phyloP scores from a whole-genome alignment of 35 echinoderm and acorn worm genomes.

The Hemicentrotus pulcherrimus region DNA sequence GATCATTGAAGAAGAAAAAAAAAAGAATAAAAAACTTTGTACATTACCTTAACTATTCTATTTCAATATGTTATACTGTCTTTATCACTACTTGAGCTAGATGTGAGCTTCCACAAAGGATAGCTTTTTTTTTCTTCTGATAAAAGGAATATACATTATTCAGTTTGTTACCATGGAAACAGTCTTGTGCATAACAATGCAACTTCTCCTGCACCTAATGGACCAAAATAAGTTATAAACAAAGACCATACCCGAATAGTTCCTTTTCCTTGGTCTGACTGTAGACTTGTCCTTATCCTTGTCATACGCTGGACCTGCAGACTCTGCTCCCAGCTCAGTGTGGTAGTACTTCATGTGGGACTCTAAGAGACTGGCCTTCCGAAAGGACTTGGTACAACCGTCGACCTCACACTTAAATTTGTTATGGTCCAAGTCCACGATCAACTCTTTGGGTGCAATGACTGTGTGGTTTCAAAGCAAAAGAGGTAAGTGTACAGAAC shows the following conservation, averaged over 20 bases:
- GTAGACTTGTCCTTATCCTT: slow-evolving; percentile 52
- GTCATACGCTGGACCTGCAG: slow-evolving; percentile 29
- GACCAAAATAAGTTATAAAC: background rate
- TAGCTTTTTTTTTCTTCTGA: too few species aligned
- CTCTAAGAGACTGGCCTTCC: slow-evolving; percentile 82
- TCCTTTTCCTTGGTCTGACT: slow-evolving; percentile 28
- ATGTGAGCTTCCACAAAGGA: too few species aligned
- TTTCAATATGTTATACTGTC: too few species aligned
- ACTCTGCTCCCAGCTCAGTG: slow-evolving; percentile 42
- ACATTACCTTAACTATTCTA: too few species aligned
- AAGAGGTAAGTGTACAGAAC: background rate
- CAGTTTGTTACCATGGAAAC: too few species aligned
- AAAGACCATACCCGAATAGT: slow-evolving; percentile 49
- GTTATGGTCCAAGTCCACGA: slow-evolving; percentile 95
- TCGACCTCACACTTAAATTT: slow-evolving; percentile 93
- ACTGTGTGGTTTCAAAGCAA: slow-evolving; percentile 50
- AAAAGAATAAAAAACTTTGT: too few species aligned
- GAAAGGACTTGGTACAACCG: slow-evolving; percentile 88
- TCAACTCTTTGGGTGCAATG: slow-evolving; percentile 87
- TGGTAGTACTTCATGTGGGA: slow-evolving; percentile 99
- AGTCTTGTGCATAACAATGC: too few species aligned
- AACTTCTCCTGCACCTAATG: too few species aligned
- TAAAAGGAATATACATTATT: too few species aligned
- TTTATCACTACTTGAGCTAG: too few species aligned
- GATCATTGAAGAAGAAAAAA: too few species aligned